phyloP scores from a whole-genome alignment of 2,888 invertebrate genomes.

The Lacanobia oleracea region DNA sequence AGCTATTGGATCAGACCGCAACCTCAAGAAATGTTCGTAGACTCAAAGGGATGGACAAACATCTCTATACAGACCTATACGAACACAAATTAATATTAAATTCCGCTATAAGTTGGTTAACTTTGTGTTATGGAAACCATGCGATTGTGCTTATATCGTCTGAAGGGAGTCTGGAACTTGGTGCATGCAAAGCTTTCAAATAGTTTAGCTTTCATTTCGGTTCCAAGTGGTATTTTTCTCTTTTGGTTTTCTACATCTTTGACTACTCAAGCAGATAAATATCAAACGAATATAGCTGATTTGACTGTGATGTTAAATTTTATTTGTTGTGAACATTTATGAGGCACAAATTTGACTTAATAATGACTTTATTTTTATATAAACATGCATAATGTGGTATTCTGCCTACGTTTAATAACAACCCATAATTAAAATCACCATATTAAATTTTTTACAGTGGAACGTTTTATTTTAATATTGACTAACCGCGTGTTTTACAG shows the following conservation, averaged over 20 bases:
- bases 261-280: not conserved
- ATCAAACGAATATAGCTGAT: not conserved
- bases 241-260: not conserved
- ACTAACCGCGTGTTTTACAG: slow-evolving; percentile 26
- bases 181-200: not conserved
- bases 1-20: slow-evolving; percentile 81
- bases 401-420: not conserved
- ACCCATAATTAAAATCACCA: not conserved
- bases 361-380: not conserved
- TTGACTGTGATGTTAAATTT: not conserved
- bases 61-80: slow-evolving; percentile 66
- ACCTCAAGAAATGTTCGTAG: slow-evolving; percentile 82
- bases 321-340: not conserved
- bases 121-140: slow-evolving; percentile 39
- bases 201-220: not conserved
- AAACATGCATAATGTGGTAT: not conserved
- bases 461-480: slow-evolving; percentile 26
- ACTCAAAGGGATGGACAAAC: slow-evolving; percentile 81
- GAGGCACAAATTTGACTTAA: not conserved
- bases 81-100: slow-evolving; percentile 74
- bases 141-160: slow-evolving; percentile 20
- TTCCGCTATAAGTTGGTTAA: slow-evolving; percentile 62
- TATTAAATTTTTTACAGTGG: not conserved
- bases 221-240: not conserved
- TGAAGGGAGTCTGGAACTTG: slow-evolving; percentile 1